phyloP scores from a whole-genome alignment of 2,113 vertebrate species.

The Sitta europaea region DNA sequence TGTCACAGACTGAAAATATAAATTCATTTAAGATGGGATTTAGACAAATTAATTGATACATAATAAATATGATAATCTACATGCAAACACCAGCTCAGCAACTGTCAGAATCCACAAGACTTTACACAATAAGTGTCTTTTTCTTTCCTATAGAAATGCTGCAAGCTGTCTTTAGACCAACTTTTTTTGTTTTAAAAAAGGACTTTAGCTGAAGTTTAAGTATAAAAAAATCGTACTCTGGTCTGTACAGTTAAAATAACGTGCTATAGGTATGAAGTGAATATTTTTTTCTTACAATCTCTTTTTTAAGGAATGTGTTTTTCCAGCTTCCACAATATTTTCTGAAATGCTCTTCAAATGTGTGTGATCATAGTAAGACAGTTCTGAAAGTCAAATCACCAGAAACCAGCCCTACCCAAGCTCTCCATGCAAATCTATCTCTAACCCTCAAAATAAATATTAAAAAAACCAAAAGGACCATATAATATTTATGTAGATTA shows the following conservation, averaged over 20 bases:
- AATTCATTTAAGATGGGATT: neutral
- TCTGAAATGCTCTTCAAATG: neutral
- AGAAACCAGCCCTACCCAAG: neutral
- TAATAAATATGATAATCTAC: neutral
- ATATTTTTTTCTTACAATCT: neutral
- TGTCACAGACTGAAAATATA: neutral
- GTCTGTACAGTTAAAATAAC: neutral
- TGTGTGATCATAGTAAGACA: neutral
- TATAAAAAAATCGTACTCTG: neutral
- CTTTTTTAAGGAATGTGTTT: neutral
- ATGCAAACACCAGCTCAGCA: neutral
- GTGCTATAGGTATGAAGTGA: neutral
- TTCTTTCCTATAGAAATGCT: neutral
- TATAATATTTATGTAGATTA: neutral
- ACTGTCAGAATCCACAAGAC: neutral
- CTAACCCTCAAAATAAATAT: neutral
- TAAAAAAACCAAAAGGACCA: neutral
- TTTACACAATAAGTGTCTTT: neutral
- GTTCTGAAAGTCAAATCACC: neutral
- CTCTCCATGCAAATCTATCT: neutral
- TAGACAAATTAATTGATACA: neutral
- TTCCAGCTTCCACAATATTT: neutral
- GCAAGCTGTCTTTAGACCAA: neutral
- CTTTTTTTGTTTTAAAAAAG: neutral
- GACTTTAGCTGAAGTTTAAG: neutral